Base-by-base conservation (phyloP, 2,797 vertebrate genomes). In the Acipenser transmontanus region DNA sequence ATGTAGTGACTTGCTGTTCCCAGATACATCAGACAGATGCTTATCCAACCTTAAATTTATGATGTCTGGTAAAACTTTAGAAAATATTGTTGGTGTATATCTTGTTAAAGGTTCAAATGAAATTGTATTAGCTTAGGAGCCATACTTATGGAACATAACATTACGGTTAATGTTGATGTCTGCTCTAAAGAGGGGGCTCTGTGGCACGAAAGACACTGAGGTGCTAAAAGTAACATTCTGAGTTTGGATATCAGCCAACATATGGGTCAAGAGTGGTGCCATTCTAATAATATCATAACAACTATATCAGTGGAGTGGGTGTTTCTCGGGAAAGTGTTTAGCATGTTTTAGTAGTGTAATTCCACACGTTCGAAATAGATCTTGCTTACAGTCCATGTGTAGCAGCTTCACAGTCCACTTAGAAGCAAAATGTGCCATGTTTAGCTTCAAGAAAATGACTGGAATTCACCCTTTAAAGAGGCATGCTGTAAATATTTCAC, bases 391-490 rank as follows among this genome's bases (percentile, higher is more conserved):
- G 51, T 67, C 71, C 70, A 48, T 70, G 65, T 73, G 74, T 68
- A 69, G 17, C 49, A 61, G 65, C 34, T 64, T 74, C 69, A 66
- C n/a, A 50, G 74, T 74, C 14, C 20, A 8, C 68, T 11, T 6
- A 54, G 49, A 64, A 75, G 67, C 71, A 74, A 72, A 73, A 52
- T 70, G 63, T 13, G 63, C 75, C 68, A 1, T 48, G 54, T 78
- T 77, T 78, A 80, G 75, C 76, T 71, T 51, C 1, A 7, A 63
- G 65, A 69, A 74, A 76, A 77, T 75, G 74, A 66, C 74, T 54
- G n/a, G 69, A 61, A 69, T 8, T 62, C 72, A 73, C 81, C 72
- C 73, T 75, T 48, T n/a, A 69, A 66, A 71, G 76, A 77, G 61
- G 17, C 77, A 76, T 75, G 64, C 62, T 74, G 66, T 59, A 73